Percentiles rank a stretch among this genome's conserved stretches.
Conservation (phyloP, 2,113 vertebrate genomes). For the Aegithalos caudatus region DNA sequence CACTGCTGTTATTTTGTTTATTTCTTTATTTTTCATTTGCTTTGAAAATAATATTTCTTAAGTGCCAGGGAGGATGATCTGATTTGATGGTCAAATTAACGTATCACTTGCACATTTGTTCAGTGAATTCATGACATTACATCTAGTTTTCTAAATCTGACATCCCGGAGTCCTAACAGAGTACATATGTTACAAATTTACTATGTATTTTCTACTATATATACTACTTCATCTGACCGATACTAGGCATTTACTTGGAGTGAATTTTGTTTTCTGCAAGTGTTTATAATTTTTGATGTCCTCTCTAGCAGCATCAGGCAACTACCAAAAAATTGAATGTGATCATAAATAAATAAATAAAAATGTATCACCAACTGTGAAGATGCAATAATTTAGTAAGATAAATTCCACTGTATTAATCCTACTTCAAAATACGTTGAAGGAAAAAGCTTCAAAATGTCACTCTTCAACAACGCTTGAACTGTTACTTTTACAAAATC, state of each 20-base stretch:
- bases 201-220: background rate
- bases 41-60: background rate
- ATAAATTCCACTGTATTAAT: background rate
- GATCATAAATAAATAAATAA: too few relatives aligned
- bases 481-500: background rate
- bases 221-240: background rate
- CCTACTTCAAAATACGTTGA: background rate
- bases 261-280: background rate
- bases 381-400: background rate
- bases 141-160: background rate
- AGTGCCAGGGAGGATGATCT: background rate
- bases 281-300: background rate
- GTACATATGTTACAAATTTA: background rate
- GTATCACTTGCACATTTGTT: background rate
- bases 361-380: fast-evolving
- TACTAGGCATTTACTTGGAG: background rate
- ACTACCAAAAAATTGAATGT: too few relatives aligned
- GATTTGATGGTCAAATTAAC: background rate
- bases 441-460: background rate
- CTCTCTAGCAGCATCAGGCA: background rate
- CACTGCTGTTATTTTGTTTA: background rate
- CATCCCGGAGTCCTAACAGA: background rate
- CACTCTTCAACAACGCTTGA: background rate
- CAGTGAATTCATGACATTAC: background rate
- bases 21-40: background rate